Conservation (phyloP, 1,140 invertebrate species). For the Notospermus geniculatus region DNA sequence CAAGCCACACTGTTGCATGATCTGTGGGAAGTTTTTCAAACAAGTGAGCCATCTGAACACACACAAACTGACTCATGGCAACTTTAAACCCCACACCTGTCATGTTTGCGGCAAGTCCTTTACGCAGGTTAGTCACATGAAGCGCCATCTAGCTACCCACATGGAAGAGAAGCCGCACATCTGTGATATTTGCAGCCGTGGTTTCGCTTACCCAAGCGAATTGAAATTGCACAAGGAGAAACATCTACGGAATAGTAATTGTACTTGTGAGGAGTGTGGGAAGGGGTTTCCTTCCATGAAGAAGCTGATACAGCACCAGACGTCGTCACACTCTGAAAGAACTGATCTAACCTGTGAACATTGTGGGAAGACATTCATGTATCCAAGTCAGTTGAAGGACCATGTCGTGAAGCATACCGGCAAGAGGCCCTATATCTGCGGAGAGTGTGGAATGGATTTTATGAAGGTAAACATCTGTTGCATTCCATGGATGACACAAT, state of each 20-base stretch:
- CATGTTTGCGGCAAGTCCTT: slow-evolving; percentile 47
- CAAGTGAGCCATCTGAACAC: slow-evolving; percentile 51
- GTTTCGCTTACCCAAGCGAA: slow-evolving; percentile 42
- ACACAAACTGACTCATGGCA: slow-evolving; percentile 54
- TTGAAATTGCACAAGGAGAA: slow-evolving; percentile 33
- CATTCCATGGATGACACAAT: not conserved
- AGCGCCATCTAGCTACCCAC: slow-evolving; percentile 45
- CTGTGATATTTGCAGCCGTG: slow-evolving; percentile 63
- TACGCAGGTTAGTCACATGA: slow-evolving; percentile 56
- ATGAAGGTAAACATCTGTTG: slow-evolving; percentile 43
- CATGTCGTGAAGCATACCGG: slow-evolving; percentile 60
- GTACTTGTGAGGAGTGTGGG: slow-evolving; percentile 33
- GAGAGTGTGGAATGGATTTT: slow-evolving; percentile 59
- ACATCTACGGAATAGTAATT: slow-evolving; percentile 21
- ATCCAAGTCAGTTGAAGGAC: slow-evolving; percentile 60
- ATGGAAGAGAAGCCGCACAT: slow-evolving; percentile 58
- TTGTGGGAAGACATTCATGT: slow-evolving; percentile 62
- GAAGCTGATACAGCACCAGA: slow-evolving; percentile 53
- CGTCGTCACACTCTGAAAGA: slow-evolving; percentile 24
- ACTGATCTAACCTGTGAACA: slow-evolving; percentile 54
- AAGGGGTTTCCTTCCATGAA: slow-evolving; percentile 32
- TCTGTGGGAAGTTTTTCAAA: slow-evolving; percentile 54
- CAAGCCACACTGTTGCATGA: slow-evolving; percentile 49
- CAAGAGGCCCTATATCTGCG: slow-evolving; percentile 60
- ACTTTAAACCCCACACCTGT: slow-evolving; percentile 51